Evolutionary conservation across 2,113 vertebrate genomes (phyloP).

Genomic region (Suncus etruscus): DNA sequence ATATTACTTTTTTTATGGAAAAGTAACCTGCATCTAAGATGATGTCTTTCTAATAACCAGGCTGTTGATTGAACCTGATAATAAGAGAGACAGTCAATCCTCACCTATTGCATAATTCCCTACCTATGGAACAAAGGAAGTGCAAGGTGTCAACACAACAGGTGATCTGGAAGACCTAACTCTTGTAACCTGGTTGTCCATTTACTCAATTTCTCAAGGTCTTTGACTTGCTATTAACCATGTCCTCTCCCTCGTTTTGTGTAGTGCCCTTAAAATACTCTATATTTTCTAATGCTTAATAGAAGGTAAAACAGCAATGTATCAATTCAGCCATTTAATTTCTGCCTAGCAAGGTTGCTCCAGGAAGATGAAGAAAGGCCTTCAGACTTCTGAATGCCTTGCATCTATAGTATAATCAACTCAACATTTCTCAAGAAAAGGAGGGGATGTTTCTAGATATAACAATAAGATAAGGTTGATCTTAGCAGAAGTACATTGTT

Average conservation of each 20-base stretch:
- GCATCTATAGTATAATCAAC: not conserved
- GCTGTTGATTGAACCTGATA: constrained; percentile 48
- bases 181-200: not conserved
- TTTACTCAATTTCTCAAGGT: not conserved
- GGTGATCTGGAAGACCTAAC: not conserved
- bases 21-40: not conserved
- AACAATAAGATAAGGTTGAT: not conserved
- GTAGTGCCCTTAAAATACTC: not conserved
- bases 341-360: not conserved
- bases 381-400: rapidly evolving
- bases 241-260: not conserved
- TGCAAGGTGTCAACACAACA: rapidly evolving
- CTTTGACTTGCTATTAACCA: not conserved
- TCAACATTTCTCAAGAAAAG: not conserved
- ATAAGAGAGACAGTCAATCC: constrained; percentile 69
- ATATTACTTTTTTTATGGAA: constrained; percentile 1
- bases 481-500: not conserved
- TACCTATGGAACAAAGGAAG: constrained; percentile 46
- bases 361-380: not conserved
- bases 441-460: not conserved
- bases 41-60: constrained; percentile 44
- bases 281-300: not conserved
- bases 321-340: not conserved
- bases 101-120: not conserved
- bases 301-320: not conserved